Evolutionary conservation across 1,140 invertebrate genomes (phyloP).

Genomic region (Penaeus japonicus): DNA sequence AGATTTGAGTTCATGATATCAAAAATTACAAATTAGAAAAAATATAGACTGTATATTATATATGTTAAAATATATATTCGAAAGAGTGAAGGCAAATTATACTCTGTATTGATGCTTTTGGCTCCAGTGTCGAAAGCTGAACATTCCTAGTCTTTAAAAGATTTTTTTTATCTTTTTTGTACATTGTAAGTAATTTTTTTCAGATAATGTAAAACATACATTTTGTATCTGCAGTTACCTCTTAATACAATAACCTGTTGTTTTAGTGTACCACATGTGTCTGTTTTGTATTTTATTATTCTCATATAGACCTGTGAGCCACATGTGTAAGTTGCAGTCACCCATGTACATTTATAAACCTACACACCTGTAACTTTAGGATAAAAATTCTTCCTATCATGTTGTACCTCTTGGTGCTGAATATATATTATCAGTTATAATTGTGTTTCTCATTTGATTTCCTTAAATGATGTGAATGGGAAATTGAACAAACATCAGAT

Average conservation of each 20-base stretch:
- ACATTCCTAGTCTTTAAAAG: slow-evolving; percentile 43
- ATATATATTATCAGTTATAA: not conserved
- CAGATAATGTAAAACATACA: not conserved
- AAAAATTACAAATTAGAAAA: not conserved
- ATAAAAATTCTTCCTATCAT: slow-evolving; percentile 11
- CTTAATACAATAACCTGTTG: slow-evolving; percentile 29
- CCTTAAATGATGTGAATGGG: no score
- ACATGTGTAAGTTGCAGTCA: not conserved
- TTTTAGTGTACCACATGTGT: not conserved
- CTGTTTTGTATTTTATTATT: slow-evolving; percentile 44
- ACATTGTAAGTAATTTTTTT: slow-evolving; percentile 11
- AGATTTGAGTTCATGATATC: no score
- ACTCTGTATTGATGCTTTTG: slow-evolving; percentile 21
- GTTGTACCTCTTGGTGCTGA: slow-evolving; percentile 49
- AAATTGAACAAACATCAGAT: no score
- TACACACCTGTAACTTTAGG: slow-evolving; percentile 25
- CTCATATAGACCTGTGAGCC: slow-evolving; percentile 9
- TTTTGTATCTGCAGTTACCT: not conserved
- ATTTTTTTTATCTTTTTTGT: slow-evolving; percentile 31
- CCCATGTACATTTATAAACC: not conserved
- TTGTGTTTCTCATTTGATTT: no score
- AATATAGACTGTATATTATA: not conserved
- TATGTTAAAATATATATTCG: not conserved
- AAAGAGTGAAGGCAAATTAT: not conserved
- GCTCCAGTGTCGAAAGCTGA: slow-evolving; percentile 3